Evolutionary conservation across 2,113 vertebrate species (phyloP), one percentile per base, ranked within the genome.

Genomic region (Lepus timidus): DNA sequence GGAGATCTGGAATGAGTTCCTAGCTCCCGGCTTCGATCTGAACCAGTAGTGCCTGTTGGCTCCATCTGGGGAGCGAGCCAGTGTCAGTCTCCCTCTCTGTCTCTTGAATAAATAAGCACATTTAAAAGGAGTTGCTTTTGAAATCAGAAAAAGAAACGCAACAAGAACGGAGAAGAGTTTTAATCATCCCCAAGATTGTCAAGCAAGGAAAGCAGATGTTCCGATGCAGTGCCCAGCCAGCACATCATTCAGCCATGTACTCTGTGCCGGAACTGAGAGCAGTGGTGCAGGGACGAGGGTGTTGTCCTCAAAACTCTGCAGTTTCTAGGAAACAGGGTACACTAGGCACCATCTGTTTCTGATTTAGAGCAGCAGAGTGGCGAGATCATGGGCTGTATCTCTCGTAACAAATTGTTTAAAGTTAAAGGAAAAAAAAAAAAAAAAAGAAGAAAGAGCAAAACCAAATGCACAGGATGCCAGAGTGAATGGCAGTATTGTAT

Each of bases 241-340:
- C 23, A 3, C 36, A 27, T 88, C 65, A 58, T 85, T 75, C 55
- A 87, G 94, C 31, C 9, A 2, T 25, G 33, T 61, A 39, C 68
- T 61, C 74, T 83, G 31, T 9, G 74, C 79, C 89, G 95, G 96
- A 97, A 90, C 96, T 68, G 91, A 94, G 95, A 96, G 94, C 80
- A 52, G 31, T 12, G 58, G 23, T 68, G 52, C 25, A 17, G 91
- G 14, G 44, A 61, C 0, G n/a, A 16, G 92, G 49, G 88, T 82
- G 95, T 91, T 71, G 86, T 81, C 93, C 76, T 96, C 93, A 89
- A 73, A 97, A 90, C 87, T 62, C 85, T 87, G 88, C 85, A 75
- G 90, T 93, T 94, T 97, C 95, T 95, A 97, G 96, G 93, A 97
- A 97, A 97, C 86, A 80, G 89, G 96, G 92, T 78, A 87, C 81